These are phyloP conservation scores for Drosophila pallidifrons DNA, from an alignment of 1,140 invertebrate genomes.

Conservation along the genomic window DNA sequence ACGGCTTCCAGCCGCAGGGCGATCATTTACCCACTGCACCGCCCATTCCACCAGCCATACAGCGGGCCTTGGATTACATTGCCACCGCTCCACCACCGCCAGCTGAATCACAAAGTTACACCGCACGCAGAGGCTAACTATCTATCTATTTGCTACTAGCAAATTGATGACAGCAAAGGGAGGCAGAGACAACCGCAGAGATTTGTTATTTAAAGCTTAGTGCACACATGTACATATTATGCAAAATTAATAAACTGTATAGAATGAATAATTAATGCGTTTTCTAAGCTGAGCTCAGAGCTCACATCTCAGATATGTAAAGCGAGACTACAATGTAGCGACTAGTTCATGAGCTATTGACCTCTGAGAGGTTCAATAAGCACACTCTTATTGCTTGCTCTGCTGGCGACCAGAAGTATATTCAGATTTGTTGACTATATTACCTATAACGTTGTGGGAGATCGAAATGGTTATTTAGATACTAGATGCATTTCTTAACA, in stretches of 20 bases:
- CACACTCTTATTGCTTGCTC: neutral
- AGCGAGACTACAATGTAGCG: conserved; percentile 5
- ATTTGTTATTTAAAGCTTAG: conserved; percentile 3
- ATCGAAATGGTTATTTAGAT: no score
- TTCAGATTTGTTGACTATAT: no score
- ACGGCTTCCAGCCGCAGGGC: conserved; percentile 88
- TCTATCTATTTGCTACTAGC: neutral
- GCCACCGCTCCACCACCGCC: conserved; percentile 85
- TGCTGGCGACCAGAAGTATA: neutral
- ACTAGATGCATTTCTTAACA: no score
- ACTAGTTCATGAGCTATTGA: neutral
- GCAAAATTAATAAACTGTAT: conserved; percentile 38
- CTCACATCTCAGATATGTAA: neutral
- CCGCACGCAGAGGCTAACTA: conserved; percentile 53
- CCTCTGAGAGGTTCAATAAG: neutral
- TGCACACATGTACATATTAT: conserved; percentile 31
- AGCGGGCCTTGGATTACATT: conserved; percentile 88
- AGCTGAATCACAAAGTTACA: conserved; percentile 57
- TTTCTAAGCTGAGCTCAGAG: neutral
- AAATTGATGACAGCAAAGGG: neutral
- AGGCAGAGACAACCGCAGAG: conserved; percentile 1
- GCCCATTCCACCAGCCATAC: conserved; percentile 88
- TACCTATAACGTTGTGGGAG: no score
- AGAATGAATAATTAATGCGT: conserved; percentile 9
- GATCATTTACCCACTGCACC: conserved; percentile 89